phyloP scores from a whole-genome alignment of 2,888 invertebrate genomes.

The Bembecia ichneumoniformis region DNA sequence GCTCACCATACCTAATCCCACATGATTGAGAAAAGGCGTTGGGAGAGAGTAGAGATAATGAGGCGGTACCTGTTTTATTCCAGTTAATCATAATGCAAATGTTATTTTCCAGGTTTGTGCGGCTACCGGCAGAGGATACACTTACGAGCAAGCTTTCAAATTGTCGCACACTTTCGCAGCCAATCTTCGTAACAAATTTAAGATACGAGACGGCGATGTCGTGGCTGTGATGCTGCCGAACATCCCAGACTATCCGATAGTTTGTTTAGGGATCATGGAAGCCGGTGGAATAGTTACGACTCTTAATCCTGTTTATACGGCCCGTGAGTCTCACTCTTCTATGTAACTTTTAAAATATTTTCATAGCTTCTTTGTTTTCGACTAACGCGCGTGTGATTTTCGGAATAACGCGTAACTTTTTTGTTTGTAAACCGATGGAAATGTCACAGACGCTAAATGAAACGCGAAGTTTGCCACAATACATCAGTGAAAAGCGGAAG shows the following conservation, averaged over 20 bases:
- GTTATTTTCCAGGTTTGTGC: constrained; percentile 77
- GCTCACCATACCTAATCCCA: no score
- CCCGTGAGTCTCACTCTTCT: constrained; percentile 47
- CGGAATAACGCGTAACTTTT: no score
- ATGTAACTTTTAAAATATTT: no score
- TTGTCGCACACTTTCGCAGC: constrained; percentile 77
- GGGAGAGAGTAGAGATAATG: no score
- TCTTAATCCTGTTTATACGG: constrained; percentile 82
- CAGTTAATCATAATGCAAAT: not conserved
- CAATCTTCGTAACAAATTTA: constrained; percentile 76
- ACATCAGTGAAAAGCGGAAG: no score
- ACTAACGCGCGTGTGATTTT: no score
- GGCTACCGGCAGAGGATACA: constrained; percentile 79
- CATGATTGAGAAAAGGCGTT: no score
- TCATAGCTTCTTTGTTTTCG: no score
- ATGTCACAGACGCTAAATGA: no score
- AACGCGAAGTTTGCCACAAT: no score
- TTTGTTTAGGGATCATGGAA: constrained; percentile 76
- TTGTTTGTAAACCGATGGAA: no score
- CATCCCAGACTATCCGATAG: constrained; percentile 80
- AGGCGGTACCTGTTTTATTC: not conserved
- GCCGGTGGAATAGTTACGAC: constrained; percentile 80
- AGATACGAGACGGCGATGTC: constrained; percentile 76
- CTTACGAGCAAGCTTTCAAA: constrained; percentile 77
- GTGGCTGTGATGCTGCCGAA: constrained; percentile 82